Evolutionary conservation across 2,888 invertebrate genomes (phyloP).

Genomic region (Lydus trimaculatus): DNA sequence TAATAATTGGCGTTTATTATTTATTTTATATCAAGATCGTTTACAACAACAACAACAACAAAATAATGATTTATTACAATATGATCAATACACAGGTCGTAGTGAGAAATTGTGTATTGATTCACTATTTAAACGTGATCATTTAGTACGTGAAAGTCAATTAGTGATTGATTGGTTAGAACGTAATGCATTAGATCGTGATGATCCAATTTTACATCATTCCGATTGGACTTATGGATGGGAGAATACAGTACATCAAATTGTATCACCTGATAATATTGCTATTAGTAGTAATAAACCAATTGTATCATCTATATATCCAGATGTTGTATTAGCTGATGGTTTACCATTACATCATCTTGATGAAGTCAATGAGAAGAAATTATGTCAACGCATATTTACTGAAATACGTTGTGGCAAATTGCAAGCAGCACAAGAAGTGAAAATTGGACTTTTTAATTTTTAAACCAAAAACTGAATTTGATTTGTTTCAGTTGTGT

Average conservation of each 20-base stretch:
- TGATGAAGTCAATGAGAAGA: slow-evolving; percentile 81
- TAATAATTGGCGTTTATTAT: slow-evolving; percentile 87
- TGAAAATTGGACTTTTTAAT: slow-evolving; percentile 31
- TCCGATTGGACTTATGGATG: slow-evolving; percentile 85
- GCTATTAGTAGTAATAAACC: slow-evolving; percentile 67
- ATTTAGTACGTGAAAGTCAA: slow-evolving; percentile 72
- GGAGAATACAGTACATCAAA: slow-evolving; percentile 89
- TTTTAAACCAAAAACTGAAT: background rate
- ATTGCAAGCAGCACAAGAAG: slow-evolving; percentile 81
- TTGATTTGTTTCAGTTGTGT: slow-evolving; percentile 65
- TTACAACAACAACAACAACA: slow-evolving; percentile 60
- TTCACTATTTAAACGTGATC: slow-evolving; percentile 66
- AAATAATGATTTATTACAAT: slow-evolving; percentile 46
- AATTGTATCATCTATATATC: slow-evolving; percentile 79
- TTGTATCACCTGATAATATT: slow-evolving; percentile 65
- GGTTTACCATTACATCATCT: slow-evolving; percentile 82
- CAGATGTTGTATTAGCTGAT: slow-evolving; percentile 87
- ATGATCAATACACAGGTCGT: slow-evolving; percentile 53
- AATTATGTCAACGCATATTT: slow-evolving; percentile 71
- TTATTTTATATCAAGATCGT: slow-evolving; percentile 84
- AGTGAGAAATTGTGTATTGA: slow-evolving; percentile 70
- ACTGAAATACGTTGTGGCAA: slow-evolving; percentile 84
- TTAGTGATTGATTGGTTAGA: slow-evolving; percentile 94
- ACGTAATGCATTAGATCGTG: slow-evolving; percentile 71
- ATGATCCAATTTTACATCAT: slow-evolving; percentile 70